phyloP scores from a whole-genome alignment of 1,140 invertebrate genomes.

The Araneus ventricosus region DNA sequence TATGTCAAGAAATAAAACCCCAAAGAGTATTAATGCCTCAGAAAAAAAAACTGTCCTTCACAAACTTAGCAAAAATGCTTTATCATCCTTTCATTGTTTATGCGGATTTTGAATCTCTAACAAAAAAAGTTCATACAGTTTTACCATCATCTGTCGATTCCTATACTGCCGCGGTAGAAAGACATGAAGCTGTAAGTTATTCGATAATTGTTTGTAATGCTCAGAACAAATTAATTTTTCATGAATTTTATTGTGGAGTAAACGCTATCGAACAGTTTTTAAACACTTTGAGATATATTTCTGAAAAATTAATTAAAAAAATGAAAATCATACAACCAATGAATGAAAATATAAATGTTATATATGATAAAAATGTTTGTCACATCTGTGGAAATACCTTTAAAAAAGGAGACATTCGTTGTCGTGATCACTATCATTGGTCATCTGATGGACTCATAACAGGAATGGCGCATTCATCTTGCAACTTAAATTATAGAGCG shows the following conservation, averaged over 20 bases:
- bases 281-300: background rate
- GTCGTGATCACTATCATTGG: too few species aligned
- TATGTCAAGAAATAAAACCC: background rate
- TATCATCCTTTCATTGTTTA: background rate
- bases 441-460: too few species aligned
- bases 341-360: background rate
- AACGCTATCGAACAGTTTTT: background rate
- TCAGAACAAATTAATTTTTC: background rate
- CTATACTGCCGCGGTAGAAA: background rate
- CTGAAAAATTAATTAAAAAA: background rate
- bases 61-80: background rate
- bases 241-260: background rate
- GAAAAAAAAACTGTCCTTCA: background rate
- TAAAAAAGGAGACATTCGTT: background rate
- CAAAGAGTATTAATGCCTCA: background rate
- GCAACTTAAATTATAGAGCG: background rate
- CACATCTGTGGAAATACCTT: background rate
- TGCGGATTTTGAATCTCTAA: background rate
- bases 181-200: background rate
- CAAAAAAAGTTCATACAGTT: background rate
- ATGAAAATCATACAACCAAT: background rate
- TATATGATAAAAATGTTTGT: background rate
- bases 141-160: background rate
- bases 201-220: background rate
- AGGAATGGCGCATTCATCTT: background rate